Base-by-base conservation (phyloP, 1,140 invertebrate genomes). In the Zaprionus nigranus region DNA sequence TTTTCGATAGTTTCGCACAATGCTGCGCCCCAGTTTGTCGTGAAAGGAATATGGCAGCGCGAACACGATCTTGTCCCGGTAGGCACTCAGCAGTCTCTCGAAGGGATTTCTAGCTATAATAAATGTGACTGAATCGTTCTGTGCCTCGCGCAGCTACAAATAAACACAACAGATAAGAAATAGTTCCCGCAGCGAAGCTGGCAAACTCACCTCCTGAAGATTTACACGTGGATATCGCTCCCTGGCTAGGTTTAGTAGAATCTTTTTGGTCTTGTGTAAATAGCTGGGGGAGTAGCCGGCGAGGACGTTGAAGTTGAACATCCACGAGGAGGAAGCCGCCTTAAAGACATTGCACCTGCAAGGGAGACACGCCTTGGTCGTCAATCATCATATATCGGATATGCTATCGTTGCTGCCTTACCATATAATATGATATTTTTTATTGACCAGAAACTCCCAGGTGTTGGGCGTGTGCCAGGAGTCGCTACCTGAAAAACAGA, bases 41-140 rank as follows among this genome's bases (percentile, higher is more conserved):
- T 97, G 96, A 86, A 96, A 95, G 15, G 96, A 96, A 90, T 96
- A 96, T 0, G 96, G 96, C 79, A 96, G 94, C 46, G 96, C 96
- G 80, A 96, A 96, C 74, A 97, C 95, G 72, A 98, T 94, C 93
- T 98, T 98, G 90, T 98, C 97, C 79, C 97, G 95, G 93, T 98
- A 99, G 15, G 97, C 97, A 46, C 97, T 98, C 51, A 98, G 94
- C 38, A 98, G 93, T 82, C 98, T 94, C 92, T 99, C 97, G 75
- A 98, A 95, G 9, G 98, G 98, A 93, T 98, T 97, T 63, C 98
- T 94, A 0, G 97, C 97, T 78, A 99, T 98, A 53, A 98, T 94
- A 86, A 98, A 97, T 63, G 96, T 96, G 56, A 96, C 93, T 62
- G 95, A 95, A 86, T 95, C 94, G 81, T 95, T 95, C 79, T 92